Base-by-base conservation (phyloP, 2,113 vertebrate species). In the Camelus bactrianus region DNA sequence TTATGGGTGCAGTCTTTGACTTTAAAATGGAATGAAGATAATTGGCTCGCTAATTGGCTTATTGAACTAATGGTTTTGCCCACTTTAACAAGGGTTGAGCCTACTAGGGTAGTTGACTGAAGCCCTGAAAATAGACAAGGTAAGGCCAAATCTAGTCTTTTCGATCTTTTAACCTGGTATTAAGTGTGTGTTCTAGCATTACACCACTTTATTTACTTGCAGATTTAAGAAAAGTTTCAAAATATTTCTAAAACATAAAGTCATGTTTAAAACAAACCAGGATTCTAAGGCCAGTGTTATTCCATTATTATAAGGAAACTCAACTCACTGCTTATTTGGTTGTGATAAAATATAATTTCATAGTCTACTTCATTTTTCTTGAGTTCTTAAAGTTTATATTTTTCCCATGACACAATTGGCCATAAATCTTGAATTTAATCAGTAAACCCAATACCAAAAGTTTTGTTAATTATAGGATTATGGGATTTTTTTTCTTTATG, bases 351-450 rank as follows among this genome's bases (percentile, higher is more conserved):
- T 72, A 32, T 2, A 72, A 64, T 56, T 86, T 94, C 82, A 54
- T 93, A 14, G 52, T 46, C 8, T 69, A 15, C 6, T 75, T 8
- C 17, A 58, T 86, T 67, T 65, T 96, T 83, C 10, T 73, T 52
- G 50, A 76, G 46, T 58, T 86, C 75, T 91, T 22, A 35, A 35
- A 77, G 14, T 60, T 91, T 64, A 28, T 54, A 30, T 85, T 92
- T 91, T 96, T 54, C 35, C 54, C n/a, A 70, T 67, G 65, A 79
- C 32, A 85, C 14, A 81, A 13, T 26, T 92, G n/a, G 30, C 92
- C 62, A 77, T 69, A 75, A 67, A 56, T 85, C 42, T 92, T 81
- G 8, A 80, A 84, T 91, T 82, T 62, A 69, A 35, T 84, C 19
- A 73, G 17, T 91, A 87, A 93, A 42, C 80, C 52, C 24, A 81